phyloP scores from a whole-genome alignment of 2,797 vertebrate genomes.

The Gastrophryne carolinensis region DNA sequence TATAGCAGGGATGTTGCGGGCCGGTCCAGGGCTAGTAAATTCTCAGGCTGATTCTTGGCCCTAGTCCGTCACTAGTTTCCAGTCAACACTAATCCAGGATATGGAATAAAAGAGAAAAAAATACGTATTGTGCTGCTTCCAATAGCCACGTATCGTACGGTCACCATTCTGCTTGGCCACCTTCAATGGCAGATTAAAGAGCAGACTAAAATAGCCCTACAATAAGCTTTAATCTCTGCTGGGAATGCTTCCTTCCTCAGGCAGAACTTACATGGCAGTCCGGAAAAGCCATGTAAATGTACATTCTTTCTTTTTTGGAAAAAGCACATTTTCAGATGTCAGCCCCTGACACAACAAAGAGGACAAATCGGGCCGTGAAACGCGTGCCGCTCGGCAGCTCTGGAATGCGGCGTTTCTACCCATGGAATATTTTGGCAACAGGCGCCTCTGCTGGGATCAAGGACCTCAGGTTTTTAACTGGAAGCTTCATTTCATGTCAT shows the following conservation, averaged over 20 bases:
- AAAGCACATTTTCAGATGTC: constrained; percentile 7
- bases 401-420: constrained; percentile 3
- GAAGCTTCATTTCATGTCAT: not conserved
- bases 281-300: not conserved
- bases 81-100: too few species aligned
- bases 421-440: constrained; percentile 26
- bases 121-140: too few species aligned
- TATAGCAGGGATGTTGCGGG: too few species aligned
- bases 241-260: not conserved
- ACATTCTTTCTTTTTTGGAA: constrained; percentile 18
- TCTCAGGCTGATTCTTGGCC: too few species aligned
- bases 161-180: too few species aligned
- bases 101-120: too few species aligned
- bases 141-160: too few species aligned
- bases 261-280: not conserved
- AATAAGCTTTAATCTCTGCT: not conserved
- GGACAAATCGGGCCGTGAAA: not conserved
- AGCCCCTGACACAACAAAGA: not conserved
- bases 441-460: constrained; percentile 9
- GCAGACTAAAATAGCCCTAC: not conserved
- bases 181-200: not conserved
- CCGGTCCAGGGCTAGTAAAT: too few species aligned
- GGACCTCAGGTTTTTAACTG: constrained; percentile 16
- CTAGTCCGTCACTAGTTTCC: too few species aligned
- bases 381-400: not conserved